Conservation (phyloP, 2,797 vertebrate species). For the Propithecus deckenii region DNA sequence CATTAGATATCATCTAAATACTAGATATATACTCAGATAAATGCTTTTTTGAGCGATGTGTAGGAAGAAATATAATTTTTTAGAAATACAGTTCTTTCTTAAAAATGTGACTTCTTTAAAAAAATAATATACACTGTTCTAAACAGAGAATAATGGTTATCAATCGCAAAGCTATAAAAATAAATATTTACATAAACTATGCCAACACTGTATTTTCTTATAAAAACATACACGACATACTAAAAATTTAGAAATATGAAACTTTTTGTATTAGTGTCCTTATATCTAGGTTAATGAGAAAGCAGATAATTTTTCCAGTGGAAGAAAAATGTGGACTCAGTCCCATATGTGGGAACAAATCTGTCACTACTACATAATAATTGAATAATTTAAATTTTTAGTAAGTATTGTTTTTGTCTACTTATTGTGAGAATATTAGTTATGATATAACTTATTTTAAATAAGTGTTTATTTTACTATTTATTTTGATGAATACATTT, state of each 20-base stretch:
- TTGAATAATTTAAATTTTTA: not conserved
- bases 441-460: not conserved
- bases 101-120: not conserved
- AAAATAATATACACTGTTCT: not conserved
- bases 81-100: not conserved
- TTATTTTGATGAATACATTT: not conserved
- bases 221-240: not conserved
- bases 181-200: not conserved
- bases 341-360: not conserved
- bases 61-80: not conserved
- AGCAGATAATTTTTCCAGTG: not conserved
- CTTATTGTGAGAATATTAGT: not conserved
- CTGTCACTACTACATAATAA: not conserved
- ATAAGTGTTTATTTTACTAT: not conserved
- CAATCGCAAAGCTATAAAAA: not conserved
- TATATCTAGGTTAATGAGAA: not conserved
- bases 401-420: not conserved
- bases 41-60: not conserved
- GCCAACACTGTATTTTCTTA: not conserved
- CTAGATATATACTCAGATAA: not conserved
- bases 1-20: not conserved
- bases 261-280: not conserved
- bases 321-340: not conserved
- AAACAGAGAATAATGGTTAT: not conserved
- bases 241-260: not conserved